Conservation (phyloP, 2,113 vertebrate genomes). For the Petrocephalus microphthalmus region DNA sequence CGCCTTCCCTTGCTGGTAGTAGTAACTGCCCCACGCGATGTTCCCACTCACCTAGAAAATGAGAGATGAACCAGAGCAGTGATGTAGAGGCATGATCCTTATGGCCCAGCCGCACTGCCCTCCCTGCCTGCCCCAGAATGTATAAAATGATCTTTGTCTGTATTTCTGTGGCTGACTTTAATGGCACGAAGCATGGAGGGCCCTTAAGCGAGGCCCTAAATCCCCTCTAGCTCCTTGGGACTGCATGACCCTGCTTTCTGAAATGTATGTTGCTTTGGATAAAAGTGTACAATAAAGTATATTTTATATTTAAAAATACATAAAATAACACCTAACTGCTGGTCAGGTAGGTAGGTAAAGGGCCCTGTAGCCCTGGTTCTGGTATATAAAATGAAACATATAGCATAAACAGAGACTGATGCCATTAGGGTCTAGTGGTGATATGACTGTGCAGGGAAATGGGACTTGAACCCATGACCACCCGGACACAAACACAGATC, state of each 20-base stretch:
- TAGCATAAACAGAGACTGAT: not conserved
- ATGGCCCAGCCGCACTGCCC: not conserved
- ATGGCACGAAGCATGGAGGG: not conserved
- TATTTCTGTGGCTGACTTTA: not conserved
- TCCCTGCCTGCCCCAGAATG: not conserved
- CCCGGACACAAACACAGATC: not conserved
- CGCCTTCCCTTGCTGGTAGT: not conserved
- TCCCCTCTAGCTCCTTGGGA: no score
- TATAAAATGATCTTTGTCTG: not conserved
- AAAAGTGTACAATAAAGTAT: not conserved
- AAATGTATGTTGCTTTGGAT: not conserved
- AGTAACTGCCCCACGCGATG: not conserved
- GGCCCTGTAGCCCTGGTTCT: no score
- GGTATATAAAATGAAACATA: not conserved
- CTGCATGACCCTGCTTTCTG: not conserved
- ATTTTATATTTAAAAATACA: not conserved
- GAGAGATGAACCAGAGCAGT: not conserved
- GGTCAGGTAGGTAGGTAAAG: not conserved
- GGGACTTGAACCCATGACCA: not conserved
- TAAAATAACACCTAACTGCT: not conserved
- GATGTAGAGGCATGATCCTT: not conserved
- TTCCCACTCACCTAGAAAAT: not conserved
- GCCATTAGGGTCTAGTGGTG: not conserved
- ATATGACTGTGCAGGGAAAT: not conserved
- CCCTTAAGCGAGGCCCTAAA: no score